phyloP scores from a whole-genome alignment of 1,140 invertebrate species.

The Heliothis subflexa region DNA sequence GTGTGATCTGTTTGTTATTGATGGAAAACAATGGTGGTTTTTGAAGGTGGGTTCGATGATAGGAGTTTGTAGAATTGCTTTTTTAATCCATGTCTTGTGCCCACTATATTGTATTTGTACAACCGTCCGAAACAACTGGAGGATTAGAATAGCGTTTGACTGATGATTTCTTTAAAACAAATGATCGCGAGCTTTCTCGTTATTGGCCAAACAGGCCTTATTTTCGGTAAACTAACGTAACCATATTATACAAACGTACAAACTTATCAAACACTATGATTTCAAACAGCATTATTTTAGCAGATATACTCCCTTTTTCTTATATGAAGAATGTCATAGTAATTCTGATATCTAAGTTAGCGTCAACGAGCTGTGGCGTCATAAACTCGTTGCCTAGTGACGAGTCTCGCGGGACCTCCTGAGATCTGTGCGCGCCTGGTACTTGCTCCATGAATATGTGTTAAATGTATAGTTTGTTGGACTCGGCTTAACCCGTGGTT shows the following conservation, averaged over 20 bases:
- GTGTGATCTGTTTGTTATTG: constrained; percentile 21
- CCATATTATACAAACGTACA: too few species aligned
- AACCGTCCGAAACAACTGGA: too few species aligned
- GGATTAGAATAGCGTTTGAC: too few species aligned
- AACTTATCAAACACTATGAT: too few species aligned
- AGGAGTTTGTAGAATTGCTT: neutral
- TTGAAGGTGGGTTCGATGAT: neutral
- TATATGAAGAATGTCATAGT: neutral
- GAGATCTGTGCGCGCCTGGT: constrained; percentile 4
- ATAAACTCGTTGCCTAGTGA: constrained; percentile 47
- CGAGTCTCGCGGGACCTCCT: constrained; percentile 39
- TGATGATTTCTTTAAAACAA: too few species aligned
- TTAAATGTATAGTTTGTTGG: neutral
- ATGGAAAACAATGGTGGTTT: neutral
- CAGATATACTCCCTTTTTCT: neutral
- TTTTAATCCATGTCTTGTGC: too few species aligned
- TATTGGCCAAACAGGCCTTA: too few species aligned
- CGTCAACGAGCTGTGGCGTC: constrained; percentile 11
- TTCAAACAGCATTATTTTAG: too few species aligned
- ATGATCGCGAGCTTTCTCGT: neutral
- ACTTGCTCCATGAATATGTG: neutral
- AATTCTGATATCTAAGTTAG: neutral
- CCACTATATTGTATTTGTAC: too few species aligned
- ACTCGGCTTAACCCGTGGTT: too few species aligned
- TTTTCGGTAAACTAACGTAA: too few species aligned